Evolutionary conservation across 2,888 invertebrate species (phyloP), one percentile per base, ranked within the genome.

Genomic region (Sympetrum striolatum): DNA sequence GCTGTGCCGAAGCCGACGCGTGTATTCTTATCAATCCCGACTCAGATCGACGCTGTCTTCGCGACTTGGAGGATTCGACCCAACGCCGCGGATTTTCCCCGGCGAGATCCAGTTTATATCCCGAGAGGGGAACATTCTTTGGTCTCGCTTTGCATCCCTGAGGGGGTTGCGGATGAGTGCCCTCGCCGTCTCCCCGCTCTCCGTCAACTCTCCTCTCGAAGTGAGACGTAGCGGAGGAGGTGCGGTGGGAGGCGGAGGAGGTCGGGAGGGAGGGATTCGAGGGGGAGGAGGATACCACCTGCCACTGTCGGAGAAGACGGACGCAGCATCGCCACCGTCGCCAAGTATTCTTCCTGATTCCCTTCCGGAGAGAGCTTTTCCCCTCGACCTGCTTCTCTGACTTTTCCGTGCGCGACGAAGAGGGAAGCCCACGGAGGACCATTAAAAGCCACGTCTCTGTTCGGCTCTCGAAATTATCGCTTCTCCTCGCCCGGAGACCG

Each of bases 401-500:
- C n/a, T n/a, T 64, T 18, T 25, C 64, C 3, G 64, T 3, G 12
- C 4, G 64, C 22, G 14, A 6, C 6, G 64, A 64, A 25, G 64
- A n/a, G 25, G 64, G 64, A 64, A 25, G 64, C 64, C n/a, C n/a
- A 64, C 31, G 31, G 73, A 73, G 73, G 73, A 73, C 73, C 73
- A 73, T 73, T 73, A 73, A 73, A 73, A 10, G 6, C n/a, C n/a
- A 3, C 64, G 18, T 64, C 73, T 10, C 31, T 3, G 25, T 31
- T 31, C 25, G 73, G 73, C 5, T 53, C 18, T 18, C 53, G 53
- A 53, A 18, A 18, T 18, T 53, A 15, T 91, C 90, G 90, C 92
- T 91, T 92, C 92, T 92, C 92, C 90, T 90, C 86, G 81, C 10
- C 44, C 44, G 44, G 44, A 44, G 44, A 44, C 44, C 44, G 44